Conservation (phyloP, 2,797 vertebrate genomes). For the Florisuga fusca region DNA sequence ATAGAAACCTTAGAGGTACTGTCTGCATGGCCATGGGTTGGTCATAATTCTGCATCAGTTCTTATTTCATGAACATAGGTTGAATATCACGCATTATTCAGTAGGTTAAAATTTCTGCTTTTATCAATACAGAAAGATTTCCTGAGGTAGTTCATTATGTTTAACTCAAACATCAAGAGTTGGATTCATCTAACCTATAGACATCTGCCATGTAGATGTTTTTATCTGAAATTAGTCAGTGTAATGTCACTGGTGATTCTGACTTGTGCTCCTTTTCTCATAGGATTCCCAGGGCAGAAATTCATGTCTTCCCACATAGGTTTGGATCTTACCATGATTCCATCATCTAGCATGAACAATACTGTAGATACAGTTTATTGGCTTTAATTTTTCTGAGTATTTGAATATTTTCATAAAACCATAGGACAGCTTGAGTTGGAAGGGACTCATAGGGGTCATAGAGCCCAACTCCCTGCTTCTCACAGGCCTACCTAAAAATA, state of each 20-base stretch:
- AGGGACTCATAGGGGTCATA: background rate
- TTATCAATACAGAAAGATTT: background rate
- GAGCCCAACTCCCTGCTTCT: background rate
- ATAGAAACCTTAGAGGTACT: background rate
- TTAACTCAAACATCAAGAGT: background rate
- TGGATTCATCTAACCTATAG: background rate
- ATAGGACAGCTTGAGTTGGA: background rate
- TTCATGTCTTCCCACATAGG: background rate
- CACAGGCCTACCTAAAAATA: background rate
- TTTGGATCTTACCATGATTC: background rate
- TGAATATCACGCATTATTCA: background rate
- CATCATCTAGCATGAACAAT: background rate
- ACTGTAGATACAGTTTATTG: background rate
- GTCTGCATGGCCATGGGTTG: background rate
- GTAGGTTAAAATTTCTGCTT: background rate
- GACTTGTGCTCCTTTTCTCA: background rate
- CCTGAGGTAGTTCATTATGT: background rate
- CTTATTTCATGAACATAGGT: background rate
- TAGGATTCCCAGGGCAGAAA: background rate
- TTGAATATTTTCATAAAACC: background rate
- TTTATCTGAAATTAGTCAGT: background rate
- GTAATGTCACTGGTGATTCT: background rate
- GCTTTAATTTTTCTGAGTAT: background rate
- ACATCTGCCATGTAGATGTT: background rate
- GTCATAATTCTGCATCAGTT: background rate